phyloP scores from a whole-genome alignment of 2,113 vertebrate genomes.

The Callospermophilus lateralis region DNA sequence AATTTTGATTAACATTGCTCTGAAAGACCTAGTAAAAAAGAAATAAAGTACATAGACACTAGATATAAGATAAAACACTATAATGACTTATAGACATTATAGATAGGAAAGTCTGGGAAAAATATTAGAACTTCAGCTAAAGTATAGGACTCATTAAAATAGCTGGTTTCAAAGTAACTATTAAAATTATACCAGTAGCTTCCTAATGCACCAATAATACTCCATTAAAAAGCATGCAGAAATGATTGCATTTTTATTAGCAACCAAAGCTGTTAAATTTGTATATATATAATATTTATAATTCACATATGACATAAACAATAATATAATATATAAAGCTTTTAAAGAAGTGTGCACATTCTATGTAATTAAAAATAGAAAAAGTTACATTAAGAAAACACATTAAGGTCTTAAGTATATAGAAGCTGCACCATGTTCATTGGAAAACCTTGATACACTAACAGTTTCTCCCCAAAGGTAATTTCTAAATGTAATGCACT shows the following conservation, averaged over 20 bases:
- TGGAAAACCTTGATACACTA: background rate
- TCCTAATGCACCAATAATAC: background rate
- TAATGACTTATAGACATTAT: background rate
- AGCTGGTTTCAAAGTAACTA: background rate
- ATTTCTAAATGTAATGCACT: background rate
- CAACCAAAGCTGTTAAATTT: slow-evolving; percentile 1
- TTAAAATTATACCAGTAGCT: background rate
- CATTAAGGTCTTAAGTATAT: background rate
- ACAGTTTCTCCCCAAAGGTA: background rate
- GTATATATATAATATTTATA: background rate
- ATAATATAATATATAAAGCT: background rate
- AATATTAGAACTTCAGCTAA: background rate
- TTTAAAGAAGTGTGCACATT: background rate
- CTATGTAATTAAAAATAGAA: background rate
- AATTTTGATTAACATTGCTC: background rate
- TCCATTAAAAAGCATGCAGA: background rate
- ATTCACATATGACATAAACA: background rate
- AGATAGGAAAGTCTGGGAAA: background rate
- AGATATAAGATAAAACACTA: background rate
- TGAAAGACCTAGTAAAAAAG: slow-evolving; percentile 36
- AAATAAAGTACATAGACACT: background rate
- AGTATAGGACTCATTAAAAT: background rate
- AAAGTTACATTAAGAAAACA: background rate
- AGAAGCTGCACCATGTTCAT: background rate
- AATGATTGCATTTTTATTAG: background rate